These are phyloP conservation scores for Bradypus variegatus DNA, from an alignment of 2,797 vertebrate genomes.

Conservation along the genomic window DNA sequence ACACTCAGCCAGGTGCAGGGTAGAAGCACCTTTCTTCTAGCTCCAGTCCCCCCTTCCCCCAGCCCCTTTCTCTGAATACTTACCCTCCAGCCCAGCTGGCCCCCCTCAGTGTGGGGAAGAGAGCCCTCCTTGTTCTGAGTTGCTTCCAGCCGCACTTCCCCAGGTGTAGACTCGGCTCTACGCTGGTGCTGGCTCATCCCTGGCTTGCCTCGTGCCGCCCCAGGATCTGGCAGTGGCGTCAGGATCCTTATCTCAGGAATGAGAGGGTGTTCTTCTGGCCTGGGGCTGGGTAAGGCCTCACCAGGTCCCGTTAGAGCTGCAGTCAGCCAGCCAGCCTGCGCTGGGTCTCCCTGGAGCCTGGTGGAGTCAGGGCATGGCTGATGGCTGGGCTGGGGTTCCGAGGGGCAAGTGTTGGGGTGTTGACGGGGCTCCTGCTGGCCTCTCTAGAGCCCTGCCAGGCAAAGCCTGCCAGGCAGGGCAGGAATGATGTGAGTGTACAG, in stretches of 20 bases:
- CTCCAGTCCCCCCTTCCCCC: too few relatives aligned
- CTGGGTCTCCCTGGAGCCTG: background rate
- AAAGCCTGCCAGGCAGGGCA: background rate
- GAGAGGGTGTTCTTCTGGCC: conserved; percentile 28
- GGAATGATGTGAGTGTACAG: background rate
- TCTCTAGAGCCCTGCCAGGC: background rate
- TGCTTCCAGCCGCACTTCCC: background rate
- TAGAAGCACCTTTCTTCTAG: background rate
- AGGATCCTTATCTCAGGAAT: conserved; percentile 62
- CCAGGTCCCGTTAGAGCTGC: conserved; percentile 42
- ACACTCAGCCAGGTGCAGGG: background rate
- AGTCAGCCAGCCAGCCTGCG: background rate
- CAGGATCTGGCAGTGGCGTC: conserved; percentile 34
- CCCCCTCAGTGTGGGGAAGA: background rate
- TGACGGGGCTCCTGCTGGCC: background rate
- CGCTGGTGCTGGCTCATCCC: background rate
- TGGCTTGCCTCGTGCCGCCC: background rate
- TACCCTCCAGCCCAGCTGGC: background rate
- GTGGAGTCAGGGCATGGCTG: background rate
- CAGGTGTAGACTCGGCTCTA: conserved; percentile 20
- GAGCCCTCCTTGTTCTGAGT: background rate
- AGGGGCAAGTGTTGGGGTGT: background rate
- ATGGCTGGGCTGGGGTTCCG: background rate
- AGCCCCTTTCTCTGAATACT: background rate
- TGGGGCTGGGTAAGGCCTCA: conserved; percentile 8